Percentiles rank a stretch among this genome's conserved stretches.
These are phyloP conservation scores for Sapajus apella DNA, from an alignment of 2,113 vertebrate species.

Conservation along the genomic window DNA sequence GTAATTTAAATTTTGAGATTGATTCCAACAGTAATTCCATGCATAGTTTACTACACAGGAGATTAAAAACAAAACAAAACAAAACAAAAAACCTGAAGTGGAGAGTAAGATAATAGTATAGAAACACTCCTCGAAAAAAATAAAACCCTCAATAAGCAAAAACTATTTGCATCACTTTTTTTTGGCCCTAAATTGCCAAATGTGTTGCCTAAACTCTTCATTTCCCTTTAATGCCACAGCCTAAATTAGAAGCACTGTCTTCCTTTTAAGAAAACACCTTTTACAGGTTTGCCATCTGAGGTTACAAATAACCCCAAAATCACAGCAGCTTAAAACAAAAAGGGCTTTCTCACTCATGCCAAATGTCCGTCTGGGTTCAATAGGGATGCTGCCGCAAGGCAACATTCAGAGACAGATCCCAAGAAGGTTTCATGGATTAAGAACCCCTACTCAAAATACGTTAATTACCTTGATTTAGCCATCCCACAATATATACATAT, in stretches of 20 bases:
- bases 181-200: neutral
- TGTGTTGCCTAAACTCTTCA: neutral
- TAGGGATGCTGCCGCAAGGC: neutral
- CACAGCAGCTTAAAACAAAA: neutral
- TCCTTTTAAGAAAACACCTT: constrained; percentile 29
- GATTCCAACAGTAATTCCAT: neutral
- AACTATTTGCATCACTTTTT: neutral
- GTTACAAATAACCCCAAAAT: neutral
- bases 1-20: neutral
- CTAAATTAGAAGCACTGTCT: constrained; percentile 42
- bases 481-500: neutral
- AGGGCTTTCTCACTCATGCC: neutral
- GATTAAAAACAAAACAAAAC: neutral
- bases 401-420: neutral
- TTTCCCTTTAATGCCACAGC: neutral
- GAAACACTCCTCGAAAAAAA: neutral
- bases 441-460: neutral
- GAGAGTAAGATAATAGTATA: neutral
- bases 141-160: neutral
- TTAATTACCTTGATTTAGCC: neutral
- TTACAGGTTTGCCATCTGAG: neutral
- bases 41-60: neutral
- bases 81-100: neutral
- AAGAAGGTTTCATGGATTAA: neutral
- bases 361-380: neutral